Base-by-base conservation (phyloP, 2,888 invertebrate genomes). In the Stenotaenia linearis region DNA sequence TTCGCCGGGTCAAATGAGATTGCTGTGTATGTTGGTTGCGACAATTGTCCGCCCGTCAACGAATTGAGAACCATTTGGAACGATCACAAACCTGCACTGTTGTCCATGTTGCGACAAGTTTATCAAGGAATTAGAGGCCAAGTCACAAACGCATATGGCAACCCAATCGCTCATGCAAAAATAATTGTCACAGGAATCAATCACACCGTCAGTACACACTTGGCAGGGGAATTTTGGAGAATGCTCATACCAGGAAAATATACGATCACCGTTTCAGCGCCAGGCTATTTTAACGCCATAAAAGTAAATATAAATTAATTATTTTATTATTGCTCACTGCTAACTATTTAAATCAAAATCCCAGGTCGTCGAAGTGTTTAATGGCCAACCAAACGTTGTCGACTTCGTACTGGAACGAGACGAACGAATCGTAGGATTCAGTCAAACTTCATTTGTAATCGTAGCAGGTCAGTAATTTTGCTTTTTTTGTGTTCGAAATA, bases 11-110 rank as follows among this genome's bases (percentile, higher is more conserved):
- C 95, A 84, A 92, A 97, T 89, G 98, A 98, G 86, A 87, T 99
- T 1, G 99, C 98, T 0, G 86, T 99, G 7, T 98, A 99, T 86
- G 88, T 99, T 82, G 95, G 96, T 25, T 99, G 99, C 86, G 90
- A 89, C 85, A 99, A 99, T 88, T 99, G 91, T 86, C 98, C 99
- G 0, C 86, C 88, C 7, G 91, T 91, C 6, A 85, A 87, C 0
- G 90, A 94, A 82, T 85, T 98, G 79, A 90, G 92, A 0, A 86
- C 88, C 0, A 95, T 92, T 86, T 99, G 98, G 99, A 85, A 90
- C 69, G 94, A 95, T 80, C 97, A 99, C 86, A 91, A 90, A 82
- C 94, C 94, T 82, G 90, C 98, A 0, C 86, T 99, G 4, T 82
- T 99, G 0, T 87, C 90, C 56, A 97, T 90, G 84, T 93, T 98